Base-by-base conservation (phyloP, 2,113 vertebrate species). In the Xerus inauris region DNA sequence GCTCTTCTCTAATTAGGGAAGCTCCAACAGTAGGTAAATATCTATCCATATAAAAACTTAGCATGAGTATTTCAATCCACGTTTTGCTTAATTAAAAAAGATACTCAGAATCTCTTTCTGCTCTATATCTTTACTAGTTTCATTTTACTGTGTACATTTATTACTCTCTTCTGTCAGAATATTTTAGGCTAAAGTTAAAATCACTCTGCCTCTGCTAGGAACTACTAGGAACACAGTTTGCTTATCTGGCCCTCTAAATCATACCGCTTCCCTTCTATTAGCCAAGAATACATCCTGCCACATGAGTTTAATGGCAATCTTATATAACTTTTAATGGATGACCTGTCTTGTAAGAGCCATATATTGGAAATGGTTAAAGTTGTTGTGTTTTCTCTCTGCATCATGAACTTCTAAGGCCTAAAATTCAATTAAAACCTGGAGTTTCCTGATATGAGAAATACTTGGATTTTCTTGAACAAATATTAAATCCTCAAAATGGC, bases 231-330 rank as follows among this genome's bases (percentile, higher is more conserved):
- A 49, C 2, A 42, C 30, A 35, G 8, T 88, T 95, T 86, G 22
- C 49, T 80, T 89, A 77, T 24, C 24, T 91, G 67, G 22, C 26
- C 30, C 14, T 96, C 93, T 96, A 93, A 96, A 82, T 79, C 47
- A 45, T 49, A 38, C 71, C 20, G 5, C 80, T 87, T 82, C 32
- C 42, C 10, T 86, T n/a, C 1, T 3, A 82, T 91, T 32, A 80
- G 10, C 35, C n/a, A 84, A 89, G 65, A 94, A 87, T 67, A 75
- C 2, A 67, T 71, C 22, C 89, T 88, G n/a, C 42, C 67, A 86
- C 30, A 32, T 49, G 30, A 95, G 8, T 62, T 26, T 95, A 92
- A 71, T 40, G 87, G 32, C 3, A 72, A 91, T 64, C 87, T 94
- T 64, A 95, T n/a, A 73, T 59, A 72, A 87, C 40, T 85, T 87